Evolutionary conservation across 2,797 vertebrate genomes (phyloP).

Genomic region (Crocidura indochinensis): DNA sequence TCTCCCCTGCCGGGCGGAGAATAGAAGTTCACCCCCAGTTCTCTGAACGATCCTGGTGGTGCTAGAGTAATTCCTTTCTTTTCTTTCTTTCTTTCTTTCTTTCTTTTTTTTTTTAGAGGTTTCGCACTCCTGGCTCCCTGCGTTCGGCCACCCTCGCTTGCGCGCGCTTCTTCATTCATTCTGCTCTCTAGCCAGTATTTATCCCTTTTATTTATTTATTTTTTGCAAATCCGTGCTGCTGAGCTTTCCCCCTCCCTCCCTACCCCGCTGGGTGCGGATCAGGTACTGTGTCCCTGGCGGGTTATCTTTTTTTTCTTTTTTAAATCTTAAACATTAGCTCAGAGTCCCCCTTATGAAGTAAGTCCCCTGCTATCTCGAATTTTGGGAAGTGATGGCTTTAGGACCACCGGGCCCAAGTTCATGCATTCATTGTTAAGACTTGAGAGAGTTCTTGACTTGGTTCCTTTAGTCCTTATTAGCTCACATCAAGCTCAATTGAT

Average conservation of each 20-base stretch:
- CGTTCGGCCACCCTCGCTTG: neutral
- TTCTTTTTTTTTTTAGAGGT: neutral
- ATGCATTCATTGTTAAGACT: conserved; percentile 53
- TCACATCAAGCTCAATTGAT: neutral
- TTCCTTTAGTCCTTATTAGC: conserved; percentile 33
- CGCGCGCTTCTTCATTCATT: conserved; percentile 4
- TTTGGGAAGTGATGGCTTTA: conserved; percentile 40
- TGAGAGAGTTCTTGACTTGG: conserved; percentile 17
- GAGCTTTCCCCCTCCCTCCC: too few species aligned
- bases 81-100: too few species aligned
- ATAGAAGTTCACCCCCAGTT: conserved; percentile 50
- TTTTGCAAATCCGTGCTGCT: too few species aligned
- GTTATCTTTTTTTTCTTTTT: conserved; percentile 51
- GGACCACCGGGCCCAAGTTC: neutral
- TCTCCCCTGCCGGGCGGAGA: conserved; percentile 15
- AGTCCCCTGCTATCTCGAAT: conserved; percentile 59
- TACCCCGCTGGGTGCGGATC: neutral
- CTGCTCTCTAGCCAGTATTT: neutral
- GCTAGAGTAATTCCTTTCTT: too few species aligned
- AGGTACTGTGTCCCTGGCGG: neutral
- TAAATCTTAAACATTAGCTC: neutral
- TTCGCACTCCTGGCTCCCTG: neutral
- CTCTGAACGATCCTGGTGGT: too few species aligned
- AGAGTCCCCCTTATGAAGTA: conserved; percentile 34
- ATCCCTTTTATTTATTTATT: too few species aligned